Evolutionary conservation across 1,140 invertebrate species (phyloP), one percentile per base, ranked within the genome.

Genomic region (Mamestra configurata): DNA sequence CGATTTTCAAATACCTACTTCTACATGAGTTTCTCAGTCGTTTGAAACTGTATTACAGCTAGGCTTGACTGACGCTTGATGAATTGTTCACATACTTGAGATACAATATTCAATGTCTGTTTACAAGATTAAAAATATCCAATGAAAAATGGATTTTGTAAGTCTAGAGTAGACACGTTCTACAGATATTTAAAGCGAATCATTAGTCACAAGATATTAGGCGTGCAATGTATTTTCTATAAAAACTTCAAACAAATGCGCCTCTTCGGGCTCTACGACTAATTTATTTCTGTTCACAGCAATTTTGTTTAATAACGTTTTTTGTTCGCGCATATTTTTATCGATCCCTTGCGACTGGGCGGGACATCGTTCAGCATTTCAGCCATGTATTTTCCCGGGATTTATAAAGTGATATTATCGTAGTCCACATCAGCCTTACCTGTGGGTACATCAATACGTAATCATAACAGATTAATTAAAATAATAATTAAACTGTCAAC

Each of bases 271-370:
- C 66, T 46, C 66, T 70, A n/a, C 66, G 40, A 46, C 37, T 49
- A 70, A 70, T 70, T 70, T 70, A 49, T 70, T 70, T 49, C 66
- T 46, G 66, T 70, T 70, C 66, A 70, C 66, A 70, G 37, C 22
- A 43, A 70, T 70, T n/a, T 70, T 70, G 40, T 70, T 27, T 24
- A 70, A 49, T 70, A 66, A 66, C 61, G 61, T 66, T 66, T 66
- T 64, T 40, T 66, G 61, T 66, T 66, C 35, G 61, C 35, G 35
- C 66, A 70, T 70, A 70, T 49, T 70, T 70, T 70, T 70, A 70
- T 70, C 11, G 37, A 70, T 40, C 66, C 35, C 31, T 64, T 8
- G 59, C 31, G 59, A 37, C n/a, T 13, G 8, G 55, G 13, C 24
- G 55, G 24, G 24, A 59, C 13, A 15, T 24, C 22, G 20, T 13